Evolutionary conservation across 2,797 vertebrate genomes (phyloP), one percentile per base, ranked within the genome.

Genomic region (Chaunax sp.): DNA sequence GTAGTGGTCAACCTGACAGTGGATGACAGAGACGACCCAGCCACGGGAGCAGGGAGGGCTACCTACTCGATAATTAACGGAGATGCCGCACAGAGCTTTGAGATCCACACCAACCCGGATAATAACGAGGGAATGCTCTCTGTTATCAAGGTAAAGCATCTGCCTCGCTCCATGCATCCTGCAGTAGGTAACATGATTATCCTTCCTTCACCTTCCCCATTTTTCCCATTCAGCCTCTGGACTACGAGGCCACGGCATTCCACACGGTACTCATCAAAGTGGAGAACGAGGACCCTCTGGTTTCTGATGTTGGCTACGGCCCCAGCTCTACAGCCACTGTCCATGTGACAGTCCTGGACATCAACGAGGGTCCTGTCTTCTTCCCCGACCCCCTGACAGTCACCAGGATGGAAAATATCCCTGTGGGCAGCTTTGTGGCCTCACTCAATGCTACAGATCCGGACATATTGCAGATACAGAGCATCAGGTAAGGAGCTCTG

Each of bases 121-220:
- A 98, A 96, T 69, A 99, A 99, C 0, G 97, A 99, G 83, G 98
- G 98, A 45, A 99, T 99, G 97, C 92, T 99, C 13, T 97, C 95
- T 0, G 96, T 99, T 1, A 91, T 98, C 82, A 98, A 98, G 93
- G 97, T 99, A 90, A 90, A 35, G 19, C 8, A 13, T 6, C 30
- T 7, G 1, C 15, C 30, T 10, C 8, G 6, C 8, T 1, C 2
- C 5, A 30, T 40, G 5, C 18, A 2, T 50, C 44, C n/a, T n/a
- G 8, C 43, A 22, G 0, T 10, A 9, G 1, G 35, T 33, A 1
- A 59, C 6, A 46, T 28, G 8, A 43, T 18, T 18, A 50, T 0
- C 5, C 10, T 37, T 20, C 10, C 4, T 22, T 26, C 26, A 35
- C 30, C 15, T 30, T 47, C 0, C 18, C 14, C 3, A 2, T 71